Base-by-base conservation (phyloP, 2,888 invertebrate genomes). In the Megaustenia siamemsis region DNA sequence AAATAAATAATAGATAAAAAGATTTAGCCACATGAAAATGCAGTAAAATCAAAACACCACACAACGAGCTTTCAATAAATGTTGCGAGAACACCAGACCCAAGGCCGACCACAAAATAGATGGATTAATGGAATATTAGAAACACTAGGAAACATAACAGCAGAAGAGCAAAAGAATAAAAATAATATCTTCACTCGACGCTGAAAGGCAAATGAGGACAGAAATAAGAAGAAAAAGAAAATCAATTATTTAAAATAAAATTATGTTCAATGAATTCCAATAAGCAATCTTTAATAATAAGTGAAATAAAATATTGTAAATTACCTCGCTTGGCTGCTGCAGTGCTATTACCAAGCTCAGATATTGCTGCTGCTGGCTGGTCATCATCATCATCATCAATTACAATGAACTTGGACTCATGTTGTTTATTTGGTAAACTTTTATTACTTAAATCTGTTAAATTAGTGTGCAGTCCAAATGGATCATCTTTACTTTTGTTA, bases 311-410 rank as follows among this genome's bases (percentile, higher is more conserved):
- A 38, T 56, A 21, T 5, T 35, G 21, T 24, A n/a, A n/a, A n/a
- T 77, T 32, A 77, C 76, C 76, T 77, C 60, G 35, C 12, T 1
- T 18, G n/a, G 15, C 12, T n/a, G 38, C 40, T 77, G 53, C 56
- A 8, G 35, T 56, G 3, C n/a, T 15, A 40, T 21, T 60, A n/a
- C 24, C 32, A 3, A 40, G n/a, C n/a, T 38, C 40, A 60, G 76
- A 38, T 45, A 40, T 77, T 60, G 56, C 8, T 77, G 78, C 38
- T 32, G 28, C 28, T 3, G 6, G 18, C 12, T 56, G 28, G 12
- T 28, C 24, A 60, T 63, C 28, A 45, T 78, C 78, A 40, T 78
- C 63, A 1, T 66, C 63, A 43, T 78, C 66, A 63, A 66, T 66
- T 43, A 60, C 43, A 6, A 78, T 28, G 21, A 78, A 28, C 21